Evolutionary conservation across 2,888 invertebrate species (phyloP).

Genomic region (Drosophila suboccidentalis): DNA sequence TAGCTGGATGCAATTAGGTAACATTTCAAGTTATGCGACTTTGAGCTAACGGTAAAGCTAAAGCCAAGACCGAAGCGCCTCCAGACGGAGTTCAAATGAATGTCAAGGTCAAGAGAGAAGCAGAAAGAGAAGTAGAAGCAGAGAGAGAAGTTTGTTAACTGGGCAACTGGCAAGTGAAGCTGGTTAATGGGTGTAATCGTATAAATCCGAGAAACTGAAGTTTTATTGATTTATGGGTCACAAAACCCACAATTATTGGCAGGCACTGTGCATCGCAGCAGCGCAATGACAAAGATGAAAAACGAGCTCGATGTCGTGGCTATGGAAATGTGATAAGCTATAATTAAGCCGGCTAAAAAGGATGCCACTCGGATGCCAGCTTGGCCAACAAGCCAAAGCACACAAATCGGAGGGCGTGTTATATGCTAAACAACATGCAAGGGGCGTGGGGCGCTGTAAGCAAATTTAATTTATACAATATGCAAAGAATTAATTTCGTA

Average conservation of each 20-base stretch:
- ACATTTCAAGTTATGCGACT: conserved; percentile 34
- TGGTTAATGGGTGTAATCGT: conserved; percentile 15
- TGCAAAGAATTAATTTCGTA: conserved; percentile 80
- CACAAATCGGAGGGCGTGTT: conserved; percentile 70
- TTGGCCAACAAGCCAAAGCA: background rate
- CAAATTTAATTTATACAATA: conserved; percentile 85
- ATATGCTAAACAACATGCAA: conserved; percentile 84
- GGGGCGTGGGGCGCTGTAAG: conserved; percentile 81
- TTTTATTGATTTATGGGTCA: conserved; percentile 77
- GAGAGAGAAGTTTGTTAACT: background rate
- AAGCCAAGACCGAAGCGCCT: conserved; percentile 21
- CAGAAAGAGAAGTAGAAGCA: background rate
- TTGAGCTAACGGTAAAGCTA: conserved; percentile 55
- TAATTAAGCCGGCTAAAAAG: conserved; percentile 80
- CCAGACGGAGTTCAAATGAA: conserved; percentile 28
- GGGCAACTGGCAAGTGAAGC: conserved; percentile 9
- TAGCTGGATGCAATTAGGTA: conserved; percentile 66
- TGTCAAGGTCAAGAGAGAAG: conserved; percentile 66
- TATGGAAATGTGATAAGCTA: conserved; percentile 85
- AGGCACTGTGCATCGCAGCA: conserved; percentile 8
- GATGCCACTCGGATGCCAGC: conserved; percentile 37
- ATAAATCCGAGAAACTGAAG: conserved; percentile 7
- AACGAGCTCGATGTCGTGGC: conserved; percentile 77
- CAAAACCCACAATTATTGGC: conserved; percentile 77
- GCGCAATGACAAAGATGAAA: conserved; percentile 80